phyloP scores from a whole-genome alignment of 2,113 vertebrate species.

The Sceloporus tristichus region DNA sequence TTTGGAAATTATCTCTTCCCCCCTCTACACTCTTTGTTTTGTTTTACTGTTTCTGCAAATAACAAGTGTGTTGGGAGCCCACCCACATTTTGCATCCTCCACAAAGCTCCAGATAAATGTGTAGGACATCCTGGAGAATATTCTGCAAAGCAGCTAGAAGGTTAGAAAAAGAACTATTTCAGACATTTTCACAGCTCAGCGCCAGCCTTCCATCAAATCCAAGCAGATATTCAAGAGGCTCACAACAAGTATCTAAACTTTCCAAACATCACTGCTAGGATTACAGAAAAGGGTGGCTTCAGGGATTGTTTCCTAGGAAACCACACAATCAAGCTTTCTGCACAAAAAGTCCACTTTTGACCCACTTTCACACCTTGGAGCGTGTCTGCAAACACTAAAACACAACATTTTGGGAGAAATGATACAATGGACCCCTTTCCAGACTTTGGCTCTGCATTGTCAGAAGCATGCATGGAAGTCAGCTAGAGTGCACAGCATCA shows the following conservation, averaged over 20 bases:
- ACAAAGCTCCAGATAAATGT: not conserved
- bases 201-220: not conserved
- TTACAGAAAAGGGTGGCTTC: conserved; percentile 41
- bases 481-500: conserved; percentile 56
- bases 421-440: conserved; percentile 53
- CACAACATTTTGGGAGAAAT: conserved; percentile 58
- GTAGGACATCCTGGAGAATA: not conserved
- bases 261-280: conserved; percentile 22
- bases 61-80: not conserved
- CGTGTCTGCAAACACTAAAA: conserved; percentile 47
- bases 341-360: conserved; percentile 34
- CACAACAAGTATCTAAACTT: conserved; percentile 30
- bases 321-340: not conserved
- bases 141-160: not conserved
- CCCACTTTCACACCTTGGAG: conserved; percentile 55
- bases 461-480: conserved; percentile 69
- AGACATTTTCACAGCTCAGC: not conserved
- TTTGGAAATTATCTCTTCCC: not conserved
- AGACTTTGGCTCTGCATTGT: conserved; percentile 61
- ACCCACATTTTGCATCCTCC: not conserved
- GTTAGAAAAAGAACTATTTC: not conserved
- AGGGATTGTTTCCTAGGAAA: rapidly evolving
- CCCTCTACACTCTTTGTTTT: not conserved
- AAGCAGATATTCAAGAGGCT: not conserved
- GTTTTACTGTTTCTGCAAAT: not conserved